These are phyloP conservation scores for Steinernema khuongi DNA, from an alignment of 1,140 invertebrate genomes.

Conservation along the genomic window DNA sequence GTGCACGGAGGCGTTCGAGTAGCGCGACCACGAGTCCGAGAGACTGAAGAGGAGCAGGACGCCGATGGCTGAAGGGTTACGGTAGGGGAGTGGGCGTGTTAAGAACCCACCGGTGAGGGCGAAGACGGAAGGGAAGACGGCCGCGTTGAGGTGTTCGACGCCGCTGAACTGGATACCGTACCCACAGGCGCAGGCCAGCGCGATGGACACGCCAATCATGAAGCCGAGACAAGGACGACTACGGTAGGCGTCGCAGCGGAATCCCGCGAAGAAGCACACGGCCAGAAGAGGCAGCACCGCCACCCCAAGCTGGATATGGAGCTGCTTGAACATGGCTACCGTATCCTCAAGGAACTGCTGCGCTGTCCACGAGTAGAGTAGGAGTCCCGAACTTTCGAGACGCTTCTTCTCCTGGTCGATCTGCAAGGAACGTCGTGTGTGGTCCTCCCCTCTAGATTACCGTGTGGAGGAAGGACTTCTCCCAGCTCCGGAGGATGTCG, in stretches of 20 bases:
- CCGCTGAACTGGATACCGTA: constrained; percentile 10
- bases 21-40: neutral
- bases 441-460: too few species aligned
- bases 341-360: neutral
- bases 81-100: neutral
- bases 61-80: neutral
- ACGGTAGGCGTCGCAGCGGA: constrained; percentile 4
- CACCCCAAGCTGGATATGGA: neutral
- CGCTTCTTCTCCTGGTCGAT: neutral
- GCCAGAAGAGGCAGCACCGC: neutral
- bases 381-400: neutral
- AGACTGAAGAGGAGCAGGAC: constrained; percentile 1
- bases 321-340: neutral
- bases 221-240: neutral
- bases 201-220: neutral
- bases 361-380: neutral
- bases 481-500: neutral
- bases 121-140: neutral
- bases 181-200: neutral
- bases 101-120: neutral
- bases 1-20: constrained; percentile 3
- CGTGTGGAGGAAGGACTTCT: neutral
- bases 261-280: constrained; percentile 1
- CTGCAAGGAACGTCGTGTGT: too few species aligned
- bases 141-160: neutral